These are phyloP conservation scores for Colossoma macropomum DNA, from an alignment of 2,113 vertebrate species.

Conservation along the genomic window DNA sequence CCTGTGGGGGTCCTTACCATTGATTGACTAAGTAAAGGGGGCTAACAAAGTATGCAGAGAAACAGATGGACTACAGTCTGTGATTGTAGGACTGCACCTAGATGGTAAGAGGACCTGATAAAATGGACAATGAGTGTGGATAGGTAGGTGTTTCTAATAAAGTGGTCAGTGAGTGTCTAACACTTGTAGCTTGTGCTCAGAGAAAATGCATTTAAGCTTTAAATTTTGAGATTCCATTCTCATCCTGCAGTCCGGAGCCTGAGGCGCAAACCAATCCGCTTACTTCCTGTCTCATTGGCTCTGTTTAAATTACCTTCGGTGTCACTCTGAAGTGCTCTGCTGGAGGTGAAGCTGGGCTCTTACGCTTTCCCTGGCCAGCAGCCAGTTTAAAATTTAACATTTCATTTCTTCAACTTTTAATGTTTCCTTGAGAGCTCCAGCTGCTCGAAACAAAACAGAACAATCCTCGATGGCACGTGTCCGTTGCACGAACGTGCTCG, in stretches of 20 bases:
- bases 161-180: too few relatives aligned
- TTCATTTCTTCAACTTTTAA: conserved; percentile 2
- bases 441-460: not conserved
- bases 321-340: conserved; percentile 14
- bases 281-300: not conserved
- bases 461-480: not conserved
- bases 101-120: too few relatives aligned
- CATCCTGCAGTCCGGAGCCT: not conserved
- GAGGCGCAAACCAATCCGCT: not conserved
- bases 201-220: not conserved
- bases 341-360: not conserved
- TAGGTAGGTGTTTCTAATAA: too few relatives aligned
- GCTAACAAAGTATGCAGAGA: too few relatives aligned
- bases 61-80: too few relatives aligned
- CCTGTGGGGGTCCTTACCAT: too few relatives aligned
- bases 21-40: too few relatives aligned
- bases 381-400: not conserved
- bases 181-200: not conserved
- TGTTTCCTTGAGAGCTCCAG: not conserved
- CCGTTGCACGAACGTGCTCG: too few relatives aligned
- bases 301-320: conserved; percentile 24
- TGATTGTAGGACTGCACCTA: too few relatives aligned
- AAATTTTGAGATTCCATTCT: not conserved
- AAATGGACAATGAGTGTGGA: too few relatives aligned
- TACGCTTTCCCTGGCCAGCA: not conserved